A percentile compares a stretch with the other conserved stretches of the same genome.
Evolutionary conservation across 1,140 invertebrate species (phyloP).

Genomic region (Drosophila simulans): DNA sequence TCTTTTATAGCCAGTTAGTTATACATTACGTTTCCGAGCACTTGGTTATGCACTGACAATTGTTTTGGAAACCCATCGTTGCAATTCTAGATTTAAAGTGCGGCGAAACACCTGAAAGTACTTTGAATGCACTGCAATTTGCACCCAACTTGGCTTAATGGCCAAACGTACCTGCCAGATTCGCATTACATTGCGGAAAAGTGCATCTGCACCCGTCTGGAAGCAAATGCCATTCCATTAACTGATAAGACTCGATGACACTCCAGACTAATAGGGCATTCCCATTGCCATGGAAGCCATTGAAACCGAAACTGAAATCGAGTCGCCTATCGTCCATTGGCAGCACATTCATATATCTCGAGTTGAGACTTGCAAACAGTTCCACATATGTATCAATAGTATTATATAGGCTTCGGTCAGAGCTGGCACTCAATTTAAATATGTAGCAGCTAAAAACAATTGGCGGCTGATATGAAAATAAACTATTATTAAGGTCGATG

Average conservation of each 20-base stretch:
- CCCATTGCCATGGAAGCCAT: conserved; percentile 18
- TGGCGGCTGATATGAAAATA: conserved; percentile 25
- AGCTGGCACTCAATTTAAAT: conserved; percentile 1
- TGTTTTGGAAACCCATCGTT: neutral
- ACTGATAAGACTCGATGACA: conserved; percentile 11
- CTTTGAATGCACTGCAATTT: conserved; percentile 4
- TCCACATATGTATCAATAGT: neutral
- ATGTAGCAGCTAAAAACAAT: conserved; percentile 14
- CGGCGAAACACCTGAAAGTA: conserved; percentile 29
- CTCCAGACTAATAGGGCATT: conserved; percentile 10
- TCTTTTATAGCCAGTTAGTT: conserved; percentile 23
- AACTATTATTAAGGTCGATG: conserved; percentile 40
- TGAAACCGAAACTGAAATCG: conserved; percentile 11
- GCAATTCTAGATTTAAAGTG: neutral
- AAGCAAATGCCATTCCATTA: neutral
- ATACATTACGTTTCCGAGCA: neutral
- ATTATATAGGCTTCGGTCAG: neutral
- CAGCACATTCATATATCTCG: neutral
- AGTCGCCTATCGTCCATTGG: conserved; percentile 20
- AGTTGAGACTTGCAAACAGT: neutral
- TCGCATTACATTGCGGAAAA: neutral
- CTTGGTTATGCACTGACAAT: neutral
- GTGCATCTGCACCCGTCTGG: conserved; percentile 15
- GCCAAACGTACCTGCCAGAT: neutral
- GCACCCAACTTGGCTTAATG: conserved; percentile 9